These are phyloP conservation scores for Gymnocypris eckloni DNA, from an alignment of 2,797 vertebrate genomes.

Conservation along the genomic window DNA sequence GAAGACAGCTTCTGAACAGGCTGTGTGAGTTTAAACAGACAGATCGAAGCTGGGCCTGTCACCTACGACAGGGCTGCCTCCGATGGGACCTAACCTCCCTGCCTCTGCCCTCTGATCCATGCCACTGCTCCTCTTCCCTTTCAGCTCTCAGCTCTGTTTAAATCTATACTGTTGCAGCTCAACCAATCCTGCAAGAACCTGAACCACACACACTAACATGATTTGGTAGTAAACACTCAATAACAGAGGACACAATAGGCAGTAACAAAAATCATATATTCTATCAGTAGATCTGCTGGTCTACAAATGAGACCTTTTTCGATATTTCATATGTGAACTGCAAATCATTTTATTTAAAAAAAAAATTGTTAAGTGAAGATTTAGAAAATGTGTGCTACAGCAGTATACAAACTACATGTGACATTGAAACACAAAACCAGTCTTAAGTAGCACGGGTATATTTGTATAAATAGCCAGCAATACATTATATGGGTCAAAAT, in stretches of 20 bases:
- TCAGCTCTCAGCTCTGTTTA: conserved; percentile 17
- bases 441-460: not conserved
- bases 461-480: not conserved
- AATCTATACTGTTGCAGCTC: conserved; percentile 48
- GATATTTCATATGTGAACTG: not conserved
- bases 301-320: not conserved
- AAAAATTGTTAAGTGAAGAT: not conserved
- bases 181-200: conserved; percentile 24
- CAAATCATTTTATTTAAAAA: not conserved
- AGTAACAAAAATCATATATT: not conserved
- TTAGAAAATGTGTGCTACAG: not conserved
- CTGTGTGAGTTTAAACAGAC: conserved; percentile 30
- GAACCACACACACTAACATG: not conserved
- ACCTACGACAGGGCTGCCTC: conserved; percentile 9
- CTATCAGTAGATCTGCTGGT: not conserved
- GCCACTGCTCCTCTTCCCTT: conserved; percentile 28
- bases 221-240: not conserved
- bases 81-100: conserved; percentile 35
- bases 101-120: conserved; percentile 48
- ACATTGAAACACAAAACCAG: not conserved
- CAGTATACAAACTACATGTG: not conserved
- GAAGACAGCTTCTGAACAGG: not conserved
- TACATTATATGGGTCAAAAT: not conserved
- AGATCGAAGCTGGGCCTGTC: conserved; percentile 34
- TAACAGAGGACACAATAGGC: not conserved